Evolutionary conservation across 1,140 invertebrate genomes (phyloP), one percentile per base, ranked within the genome.

Genomic region (Marisa cornuarietis): DNA sequence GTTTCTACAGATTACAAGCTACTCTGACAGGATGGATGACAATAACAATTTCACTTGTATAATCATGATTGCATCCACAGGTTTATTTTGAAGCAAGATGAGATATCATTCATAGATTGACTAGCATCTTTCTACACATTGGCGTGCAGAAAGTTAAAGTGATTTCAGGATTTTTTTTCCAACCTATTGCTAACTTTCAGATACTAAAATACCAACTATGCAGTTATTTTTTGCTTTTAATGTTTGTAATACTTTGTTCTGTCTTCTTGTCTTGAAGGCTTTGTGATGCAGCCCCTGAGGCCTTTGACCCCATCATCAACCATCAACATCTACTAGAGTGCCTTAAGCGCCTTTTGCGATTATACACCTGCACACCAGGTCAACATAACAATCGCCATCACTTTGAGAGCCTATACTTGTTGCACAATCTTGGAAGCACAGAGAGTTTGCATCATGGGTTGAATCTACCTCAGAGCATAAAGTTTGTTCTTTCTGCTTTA

Each of bases 261-360:
- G 51, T 66, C 13, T 52, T 22, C 79, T 69, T 71, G 61, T 71
- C 58, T 89, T 93, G 9, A 94, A 95, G 87, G 92, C 93, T 91
- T 66, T 87, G 88, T 79, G 76, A 79, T 20, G 81, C 85, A n/a
- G 82, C 83, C 24, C 66, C 85, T 0, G 68, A 81, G 18, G 76
- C 68, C 14, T 91, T 88, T 85, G 90, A 91, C 79, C 83, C 88
- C 11, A 86, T 88, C 62, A 90, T 91, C 68, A 91, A 91, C 76
- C 78, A 85, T 73, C 90, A 88, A 42, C 91, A 91, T 74, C 81
- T 88, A 24, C 87, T 88, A 75, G 90, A 91, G 82, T 90, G 90
- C 83, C 79, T 91, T n/a, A 91, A 90, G 74, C 81, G 86, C 61
- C 82, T 91, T 14, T 75, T 91, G 9, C 83, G 79, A 58, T 71